Percentiles rank a stretch among this genome's conserved stretches.
Evolutionary conservation across 2,888 invertebrate species (phyloP).

Genomic region (Epinotia bilunana): DNA sequence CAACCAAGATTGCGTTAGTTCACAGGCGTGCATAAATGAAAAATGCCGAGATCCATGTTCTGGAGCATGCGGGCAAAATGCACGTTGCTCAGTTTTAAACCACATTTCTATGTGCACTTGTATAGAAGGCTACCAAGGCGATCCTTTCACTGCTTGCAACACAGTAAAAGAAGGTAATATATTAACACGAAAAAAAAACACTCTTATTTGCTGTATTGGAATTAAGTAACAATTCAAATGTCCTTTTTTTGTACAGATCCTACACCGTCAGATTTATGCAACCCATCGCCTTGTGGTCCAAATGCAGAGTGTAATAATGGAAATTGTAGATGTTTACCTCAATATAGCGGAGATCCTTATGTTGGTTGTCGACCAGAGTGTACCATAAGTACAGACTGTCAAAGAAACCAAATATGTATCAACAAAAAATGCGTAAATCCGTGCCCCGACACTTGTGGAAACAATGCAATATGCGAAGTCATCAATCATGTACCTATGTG

Average conservation of each 20-base stretch:
- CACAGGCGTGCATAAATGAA: slow-evolving; percentile 86
- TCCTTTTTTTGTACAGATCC: slow-evolving; percentile 55
- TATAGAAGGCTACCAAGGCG: slow-evolving; percentile 83
- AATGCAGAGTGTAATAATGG: slow-evolving; percentile 89
- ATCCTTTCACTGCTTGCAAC: slow-evolving; percentile 83
- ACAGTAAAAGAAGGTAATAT: slow-evolving; percentile 68
- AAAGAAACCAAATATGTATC: slow-evolving; percentile 87
- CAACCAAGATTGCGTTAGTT: slow-evolving; percentile 87
- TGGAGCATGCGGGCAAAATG: slow-evolving; percentile 86
- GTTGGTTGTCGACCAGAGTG: slow-evolving; percentile 92
- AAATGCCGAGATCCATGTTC: slow-evolving; percentile 88
- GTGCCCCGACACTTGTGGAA: slow-evolving; percentile 91
- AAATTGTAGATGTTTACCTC: slow-evolving; percentile 88
- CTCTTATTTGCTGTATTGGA: not conserved
- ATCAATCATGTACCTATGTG: slow-evolving; percentile 92
- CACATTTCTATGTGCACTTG: slow-evolving; percentile 87
- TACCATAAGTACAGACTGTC: slow-evolving; percentile 90
- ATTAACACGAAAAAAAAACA: not conserved
- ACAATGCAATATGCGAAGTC: slow-evolving; percentile 89
- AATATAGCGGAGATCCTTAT: slow-evolving; percentile 91
- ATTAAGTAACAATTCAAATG: not conserved
- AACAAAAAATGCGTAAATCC: slow-evolving; percentile 91
- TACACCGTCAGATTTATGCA: slow-evolving; percentile 81
- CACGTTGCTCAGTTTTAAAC: slow-evolving; percentile 84
- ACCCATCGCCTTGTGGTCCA: slow-evolving; percentile 88